phyloP scores from a whole-genome alignment of 2,113 vertebrate genomes.

The Podarcis cretensis region DNA sequence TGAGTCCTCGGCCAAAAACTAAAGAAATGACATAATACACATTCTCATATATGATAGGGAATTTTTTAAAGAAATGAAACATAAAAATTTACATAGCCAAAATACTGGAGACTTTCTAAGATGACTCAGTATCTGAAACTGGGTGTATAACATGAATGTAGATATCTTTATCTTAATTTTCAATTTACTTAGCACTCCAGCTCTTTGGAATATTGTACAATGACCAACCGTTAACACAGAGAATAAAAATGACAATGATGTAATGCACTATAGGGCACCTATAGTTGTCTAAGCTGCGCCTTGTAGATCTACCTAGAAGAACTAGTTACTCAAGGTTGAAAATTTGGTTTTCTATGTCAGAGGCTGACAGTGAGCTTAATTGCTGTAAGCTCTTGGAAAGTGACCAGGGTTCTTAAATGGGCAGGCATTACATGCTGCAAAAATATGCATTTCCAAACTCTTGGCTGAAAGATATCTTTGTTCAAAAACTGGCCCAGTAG shows the following conservation, averaged over 20 bases:
- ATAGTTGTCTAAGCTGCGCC: not conserved
- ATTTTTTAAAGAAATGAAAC: not conserved
- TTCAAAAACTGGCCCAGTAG: not conserved
- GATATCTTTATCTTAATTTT: not conserved
- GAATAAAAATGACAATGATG: not conserved
- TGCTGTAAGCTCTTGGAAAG: slow-evolving; percentile 7
- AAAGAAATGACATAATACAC: not conserved
- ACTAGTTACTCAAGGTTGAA: not conserved
- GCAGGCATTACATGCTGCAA: not conserved
- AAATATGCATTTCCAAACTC: not conserved
- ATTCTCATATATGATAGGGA: not conserved
- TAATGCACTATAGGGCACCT: not conserved
- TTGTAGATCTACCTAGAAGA: not conserved
- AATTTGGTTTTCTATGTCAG: slow-evolving; percentile 22
- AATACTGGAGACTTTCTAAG: not conserved
- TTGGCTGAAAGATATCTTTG: not conserved
- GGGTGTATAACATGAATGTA: not conserved
- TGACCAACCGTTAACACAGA: not conserved
- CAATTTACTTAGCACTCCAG: not conserved
- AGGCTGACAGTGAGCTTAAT: slow-evolving; percentile 17
- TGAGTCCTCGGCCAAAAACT: not conserved
- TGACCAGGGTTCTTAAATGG: not conserved
- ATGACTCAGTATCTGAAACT: not conserved
- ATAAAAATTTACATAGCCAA: not conserved
- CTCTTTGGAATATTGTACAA: not conserved